Conservation (phyloP, 2,797 vertebrate genomes). For the Lerista edwardsae region DNA sequence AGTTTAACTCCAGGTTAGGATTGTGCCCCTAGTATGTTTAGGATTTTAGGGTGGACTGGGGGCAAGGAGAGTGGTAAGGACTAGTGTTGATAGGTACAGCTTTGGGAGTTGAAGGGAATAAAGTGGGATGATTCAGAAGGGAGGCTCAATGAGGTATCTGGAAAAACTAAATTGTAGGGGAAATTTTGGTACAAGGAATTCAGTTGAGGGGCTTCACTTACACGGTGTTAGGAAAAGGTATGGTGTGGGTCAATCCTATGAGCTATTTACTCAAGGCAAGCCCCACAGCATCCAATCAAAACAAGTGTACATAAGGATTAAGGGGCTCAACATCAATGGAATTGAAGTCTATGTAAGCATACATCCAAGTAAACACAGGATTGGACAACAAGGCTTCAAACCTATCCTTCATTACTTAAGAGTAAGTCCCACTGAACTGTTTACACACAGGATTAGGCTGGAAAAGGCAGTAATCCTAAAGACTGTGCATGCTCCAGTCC, state of each 20-base stretch:
- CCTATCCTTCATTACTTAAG: background rate
- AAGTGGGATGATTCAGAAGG: too few species aligned
- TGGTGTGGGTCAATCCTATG: background rate
- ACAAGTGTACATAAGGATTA: background rate
- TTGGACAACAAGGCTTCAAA: background rate
- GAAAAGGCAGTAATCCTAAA: background rate
- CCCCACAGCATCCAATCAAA: background rate
- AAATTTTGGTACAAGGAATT: too few species aligned
- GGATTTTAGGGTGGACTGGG: background rate
- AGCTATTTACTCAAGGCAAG: background rate
- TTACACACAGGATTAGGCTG: background rate
- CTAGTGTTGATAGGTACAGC: too few species aligned
- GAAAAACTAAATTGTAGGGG: too few species aligned
- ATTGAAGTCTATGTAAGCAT: too few species aligned
- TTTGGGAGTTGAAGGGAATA: too few species aligned
- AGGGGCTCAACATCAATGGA: too few species aligned
- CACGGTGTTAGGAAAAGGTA: background rate
- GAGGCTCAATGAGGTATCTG: too few species aligned
- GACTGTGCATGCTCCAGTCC: background rate
- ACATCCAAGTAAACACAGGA: background rate
- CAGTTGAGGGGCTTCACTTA: too few species aligned
- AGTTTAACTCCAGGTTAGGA: too few species aligned
- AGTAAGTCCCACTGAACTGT: background rate
- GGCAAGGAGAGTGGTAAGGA: too few species aligned
- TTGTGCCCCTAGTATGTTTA: too few species aligned